Percentiles rank a stretch among this genome's conserved stretches.
Conservation (phyloP, 2,888 invertebrate species). For the Papilio elwesi region DNA sequence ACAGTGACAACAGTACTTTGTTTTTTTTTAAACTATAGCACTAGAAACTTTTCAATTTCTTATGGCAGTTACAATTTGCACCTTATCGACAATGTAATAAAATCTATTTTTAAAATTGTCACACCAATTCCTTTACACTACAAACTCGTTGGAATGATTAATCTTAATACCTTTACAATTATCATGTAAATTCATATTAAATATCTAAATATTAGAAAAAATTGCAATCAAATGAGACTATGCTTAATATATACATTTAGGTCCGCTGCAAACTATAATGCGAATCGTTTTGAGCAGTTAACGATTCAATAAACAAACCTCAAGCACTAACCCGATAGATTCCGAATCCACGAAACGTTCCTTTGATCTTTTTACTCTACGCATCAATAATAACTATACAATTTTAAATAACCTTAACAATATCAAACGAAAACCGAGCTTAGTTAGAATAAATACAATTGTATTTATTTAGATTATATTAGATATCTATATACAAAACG, state of each 20-base stretch:
- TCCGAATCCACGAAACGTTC: slow-evolving; percentile 33
- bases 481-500: slow-evolving; percentile 34
- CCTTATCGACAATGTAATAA: slow-evolving; percentile 62
- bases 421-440: slow-evolving; percentile 34
- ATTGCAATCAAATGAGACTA: slow-evolving; percentile 39
- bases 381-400: slow-evolving; percentile 28
- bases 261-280: slow-evolving; percentile 52
- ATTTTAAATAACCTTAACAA: slow-evolving; percentile 34
- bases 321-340: slow-evolving; percentile 42
- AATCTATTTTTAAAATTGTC: slow-evolving; percentile 48
- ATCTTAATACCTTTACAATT: slow-evolving; percentile 56
- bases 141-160: slow-evolving; percentile 72
- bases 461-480: slow-evolving; percentile 11
- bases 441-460: slow-evolving; percentile 34
- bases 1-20: slow-evolving; percentile 61
- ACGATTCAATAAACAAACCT: slow-evolving; percentile 42
- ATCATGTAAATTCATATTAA: slow-evolving; percentile 50
- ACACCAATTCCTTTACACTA: slow-evolving; percentile 63
- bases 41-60: slow-evolving; percentile 45
- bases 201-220: slow-evolving; percentile 44
- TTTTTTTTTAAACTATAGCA: slow-evolving; percentile 43
- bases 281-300: slow-evolving; percentile 57
- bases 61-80: slow-evolving; percentile 66
- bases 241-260: slow-evolving; percentile 57
- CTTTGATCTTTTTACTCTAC: slow-evolving; percentile 22